phyloP scores from a whole-genome alignment of 2,888 invertebrate genomes.

The Harmothoe impar region DNA sequence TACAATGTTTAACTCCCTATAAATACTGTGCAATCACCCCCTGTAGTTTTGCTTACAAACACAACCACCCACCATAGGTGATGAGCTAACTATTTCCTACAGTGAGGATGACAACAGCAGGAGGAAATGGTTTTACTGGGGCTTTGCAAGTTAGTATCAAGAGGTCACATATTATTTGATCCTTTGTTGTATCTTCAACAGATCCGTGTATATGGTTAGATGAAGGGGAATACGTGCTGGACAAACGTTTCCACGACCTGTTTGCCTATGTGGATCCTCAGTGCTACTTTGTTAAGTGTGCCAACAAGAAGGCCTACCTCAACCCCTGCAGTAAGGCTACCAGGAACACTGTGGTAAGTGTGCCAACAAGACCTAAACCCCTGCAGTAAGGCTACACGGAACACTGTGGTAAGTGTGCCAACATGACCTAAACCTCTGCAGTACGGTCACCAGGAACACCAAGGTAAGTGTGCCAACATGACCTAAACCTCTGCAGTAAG shows the following conservation, averaged over 20 bases:
- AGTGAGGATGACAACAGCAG: too few species aligned
- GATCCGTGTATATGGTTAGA: constrained; percentile 51
- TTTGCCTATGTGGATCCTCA: constrained; percentile 61
- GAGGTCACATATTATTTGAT: background rate
- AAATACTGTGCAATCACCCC: too few species aligned
- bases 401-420: constrained; percentile 67
- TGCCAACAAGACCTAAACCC: constrained; percentile 65
- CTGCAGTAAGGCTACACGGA: constrained; percentile 64
- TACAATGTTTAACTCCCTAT: too few species aligned
- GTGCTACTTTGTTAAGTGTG: constrained; percentile 68
- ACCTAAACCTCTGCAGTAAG: too few species aligned
- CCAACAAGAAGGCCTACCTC: constrained; percentile 66
- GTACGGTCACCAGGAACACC: constrained; percentile 63
- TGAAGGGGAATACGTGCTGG: constrained; percentile 55
- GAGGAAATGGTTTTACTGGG: too few species aligned
- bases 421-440: constrained; percentile 66
- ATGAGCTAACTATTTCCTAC: too few species aligned
- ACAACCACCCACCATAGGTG: too few species aligned
- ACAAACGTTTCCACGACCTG: constrained; percentile 37
- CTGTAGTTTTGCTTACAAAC: too few species aligned
- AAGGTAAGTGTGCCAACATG: background rate
- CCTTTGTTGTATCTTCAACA: background rate
- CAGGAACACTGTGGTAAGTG: constrained; percentile 55
- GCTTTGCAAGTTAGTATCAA: too few species aligned
- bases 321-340: constrained; percentile 66